phyloP scores from a whole-genome alignment of 2,113 vertebrate genomes.

The Parotia lawesii region DNA sequence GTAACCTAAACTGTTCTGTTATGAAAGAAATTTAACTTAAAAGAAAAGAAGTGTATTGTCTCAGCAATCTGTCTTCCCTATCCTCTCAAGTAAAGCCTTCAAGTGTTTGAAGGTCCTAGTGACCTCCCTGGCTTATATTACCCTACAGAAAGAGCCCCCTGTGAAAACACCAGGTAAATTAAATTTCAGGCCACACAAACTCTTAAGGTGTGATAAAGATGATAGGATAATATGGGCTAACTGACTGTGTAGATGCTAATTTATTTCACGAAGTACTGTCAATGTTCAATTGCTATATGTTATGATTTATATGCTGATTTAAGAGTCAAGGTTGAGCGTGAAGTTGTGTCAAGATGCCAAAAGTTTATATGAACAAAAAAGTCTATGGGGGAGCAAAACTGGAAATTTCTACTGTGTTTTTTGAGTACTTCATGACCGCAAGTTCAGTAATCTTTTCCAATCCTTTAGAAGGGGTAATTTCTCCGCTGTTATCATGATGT shows the following conservation, averaged over 20 bases:
- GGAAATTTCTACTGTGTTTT: background rate
- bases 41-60: background rate
- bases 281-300: background rate
- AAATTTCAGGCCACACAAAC: background rate
- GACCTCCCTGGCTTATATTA: background rate
- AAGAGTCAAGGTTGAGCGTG: background rate
- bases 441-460: background rate
- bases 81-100: background rate
- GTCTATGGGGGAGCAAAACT: background rate
- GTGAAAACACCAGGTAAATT: background rate
- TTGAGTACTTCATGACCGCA: background rate
- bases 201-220: background rate
- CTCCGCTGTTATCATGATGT: background rate
- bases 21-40: conserved; percentile 26
- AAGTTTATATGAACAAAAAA: background rate
- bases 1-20: conserved; percentile 9
- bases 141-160: background rate
- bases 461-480: background rate
- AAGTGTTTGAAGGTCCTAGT: background rate
- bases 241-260: background rate
- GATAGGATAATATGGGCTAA: background rate
- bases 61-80: background rate
- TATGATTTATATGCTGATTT: background rate
- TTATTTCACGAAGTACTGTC: background rate
- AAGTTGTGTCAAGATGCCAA: background rate